phyloP scores from a whole-genome alignment of 2,888 invertebrate genomes.

The Yponomeuta plumbellus region DNA sequence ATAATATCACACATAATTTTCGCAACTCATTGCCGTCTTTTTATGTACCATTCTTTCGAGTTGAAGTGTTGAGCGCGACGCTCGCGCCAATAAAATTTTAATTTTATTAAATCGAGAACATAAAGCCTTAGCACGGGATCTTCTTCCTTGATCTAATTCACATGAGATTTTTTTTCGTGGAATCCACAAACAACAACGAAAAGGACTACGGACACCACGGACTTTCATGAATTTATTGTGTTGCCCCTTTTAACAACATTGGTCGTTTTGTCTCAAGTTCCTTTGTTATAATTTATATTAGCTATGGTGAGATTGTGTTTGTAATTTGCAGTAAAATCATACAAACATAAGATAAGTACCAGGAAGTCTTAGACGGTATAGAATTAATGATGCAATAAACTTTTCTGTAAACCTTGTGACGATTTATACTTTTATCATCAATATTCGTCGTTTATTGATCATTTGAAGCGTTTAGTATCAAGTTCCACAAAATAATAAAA shows the following conservation, averaged over 20 bases:
- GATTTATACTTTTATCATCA: neutral
- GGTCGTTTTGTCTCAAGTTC: neutral
- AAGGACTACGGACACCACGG: neutral
- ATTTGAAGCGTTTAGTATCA: neutral
- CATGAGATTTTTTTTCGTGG: neutral
- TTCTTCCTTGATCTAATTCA: neutral
- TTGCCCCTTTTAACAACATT: neutral
- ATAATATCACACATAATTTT: conserved; percentile 64
- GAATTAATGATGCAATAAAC: neutral
- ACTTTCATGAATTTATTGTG: neutral
- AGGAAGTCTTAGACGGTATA: neutral
- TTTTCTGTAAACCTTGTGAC: neutral
- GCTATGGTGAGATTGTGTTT: neutral
- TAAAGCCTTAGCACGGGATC: conserved; percentile 21
- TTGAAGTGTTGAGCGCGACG: conserved; percentile 53
- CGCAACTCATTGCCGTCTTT: conserved; percentile 54
- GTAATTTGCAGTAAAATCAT: neutral
- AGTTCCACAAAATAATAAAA: neutral
- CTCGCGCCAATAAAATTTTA: conserved; percentile 44
- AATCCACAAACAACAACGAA: neutral
- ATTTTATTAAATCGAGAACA: conserved; percentile 41
- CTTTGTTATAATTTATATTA: conserved; percentile 1
- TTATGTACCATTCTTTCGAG: conserved; percentile 56
- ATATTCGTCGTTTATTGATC: neutral
- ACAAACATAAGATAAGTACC: neutral